A percentile compares a stretch with the other conserved stretches of the same genome.
Evolutionary conservation across 1,140 invertebrate species (phyloP).

Genomic region (Hylyphantes graminicola): DNA sequence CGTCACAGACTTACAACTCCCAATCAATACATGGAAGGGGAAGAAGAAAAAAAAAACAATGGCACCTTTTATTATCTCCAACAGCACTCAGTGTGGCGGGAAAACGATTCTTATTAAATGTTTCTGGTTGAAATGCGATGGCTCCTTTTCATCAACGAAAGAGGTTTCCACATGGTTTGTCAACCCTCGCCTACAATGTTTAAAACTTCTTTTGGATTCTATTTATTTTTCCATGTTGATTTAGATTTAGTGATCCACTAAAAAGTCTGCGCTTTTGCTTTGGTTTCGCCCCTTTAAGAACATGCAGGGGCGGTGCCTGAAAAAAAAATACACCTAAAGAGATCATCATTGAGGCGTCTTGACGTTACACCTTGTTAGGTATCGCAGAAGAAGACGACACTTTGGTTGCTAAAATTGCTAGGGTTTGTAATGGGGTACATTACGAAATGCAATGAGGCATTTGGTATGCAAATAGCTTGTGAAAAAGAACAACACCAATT

Average conservation of each 20-base stretch:
- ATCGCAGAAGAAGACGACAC: background rate
- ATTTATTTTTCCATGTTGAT: no score
- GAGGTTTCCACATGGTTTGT: constrained; percentile 41
- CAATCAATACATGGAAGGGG: no score
- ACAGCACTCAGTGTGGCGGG: background rate
- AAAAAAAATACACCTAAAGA: background rate
- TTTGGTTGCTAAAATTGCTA: no score
- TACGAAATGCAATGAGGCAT: no score
- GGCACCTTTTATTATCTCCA: background rate
- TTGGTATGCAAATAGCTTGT: no score
- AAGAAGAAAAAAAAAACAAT: constrained; percentile 44
- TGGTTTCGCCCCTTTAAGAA: background rate
- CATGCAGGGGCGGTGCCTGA: background rate
- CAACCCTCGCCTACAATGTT: constrained; percentile 28
- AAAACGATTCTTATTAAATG: constrained; percentile 48
- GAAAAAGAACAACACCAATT: no score
- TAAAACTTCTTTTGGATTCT: no score
- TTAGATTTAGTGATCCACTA: constrained; percentile 12
- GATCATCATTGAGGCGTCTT: background rate
- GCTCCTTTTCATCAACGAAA: constrained; percentile 11
- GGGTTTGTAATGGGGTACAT: no score
- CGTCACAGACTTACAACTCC: no score
- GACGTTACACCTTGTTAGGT: constrained; percentile 39
- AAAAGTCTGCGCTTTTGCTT: constrained; percentile 32
- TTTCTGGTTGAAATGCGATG: constrained; percentile 33